Base-by-base conservation (phyloP, 1,140 invertebrate genomes). In the Phthorimaea operculella region DNA sequence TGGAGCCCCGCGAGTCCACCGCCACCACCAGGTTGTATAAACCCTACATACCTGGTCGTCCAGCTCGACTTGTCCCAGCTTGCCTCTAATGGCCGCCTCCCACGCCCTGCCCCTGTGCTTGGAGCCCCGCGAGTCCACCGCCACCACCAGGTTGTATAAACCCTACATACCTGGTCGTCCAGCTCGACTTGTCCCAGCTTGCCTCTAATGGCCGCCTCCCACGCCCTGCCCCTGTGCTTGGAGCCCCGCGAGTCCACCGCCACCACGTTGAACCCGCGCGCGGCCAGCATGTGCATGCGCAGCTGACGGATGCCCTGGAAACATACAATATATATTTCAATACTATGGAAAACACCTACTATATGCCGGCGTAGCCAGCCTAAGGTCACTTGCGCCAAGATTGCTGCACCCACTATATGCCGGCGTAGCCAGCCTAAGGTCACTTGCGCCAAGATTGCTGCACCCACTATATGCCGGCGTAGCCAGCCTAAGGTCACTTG, bases 241-340 rank as follows among this genome's bases (percentile, higher is more conserved):
- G 97, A 99, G 4, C 97, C 98, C 36, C 98, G 86, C 0, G 96
- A 97, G 86, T 99, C 98, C 16, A 99, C 93, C 12, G 95, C n/a
- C n/a, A n/a, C 91, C 1, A 99, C 97, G 75, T 94, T 96, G 85
- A 98, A 99, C 0, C 98, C 98, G 66, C 98, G 90, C n/a, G 96
- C 92, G 7, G 97, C 94, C 50, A 99, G 86, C 90, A 99, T 97
- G 67, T 98, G 95, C 89, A 98, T 94, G 53, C 96, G 89, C 12
- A 98, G 86, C 74, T 98, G 95, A 57, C 96, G 90, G 87, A 93
- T 93, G 57, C 94, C 94, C 93, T 95, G 69, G 16, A 73, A 15
- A 10, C 10, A 28, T 28, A 28, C 21, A 28, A n/a, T n/a, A n/a
- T n/a, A n/a, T n/a, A n/a, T n/a, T n/a, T n/a, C n/a, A n/a, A n/a